A percentile compares a stretch with the other conserved stretches of the same genome.
These are phyloP conservation scores for Kuschelorhynchus macadamiae DNA, from an alignment of 2,888 invertebrate species.

Conservation along the genomic window DNA sequence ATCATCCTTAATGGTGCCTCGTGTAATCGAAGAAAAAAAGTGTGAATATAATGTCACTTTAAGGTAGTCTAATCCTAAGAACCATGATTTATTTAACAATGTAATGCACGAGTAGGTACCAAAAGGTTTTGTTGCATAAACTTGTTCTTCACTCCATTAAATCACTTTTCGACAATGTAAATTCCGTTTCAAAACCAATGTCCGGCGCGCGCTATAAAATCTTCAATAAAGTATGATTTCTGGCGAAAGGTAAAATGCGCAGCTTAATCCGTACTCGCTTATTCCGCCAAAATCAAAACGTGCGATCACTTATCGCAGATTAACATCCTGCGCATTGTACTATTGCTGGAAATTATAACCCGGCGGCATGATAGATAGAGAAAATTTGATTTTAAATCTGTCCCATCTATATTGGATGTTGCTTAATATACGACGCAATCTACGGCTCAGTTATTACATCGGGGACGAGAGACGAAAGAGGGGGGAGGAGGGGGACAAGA, in stretches of 20 bases:
- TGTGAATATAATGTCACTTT: too few species aligned
- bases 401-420: constrained; percentile 69
- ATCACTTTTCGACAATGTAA: too few species aligned
- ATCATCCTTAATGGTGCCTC: too few species aligned
- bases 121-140: too few species aligned
- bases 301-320: constrained; percentile 69
- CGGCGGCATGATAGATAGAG: constrained; percentile 68
- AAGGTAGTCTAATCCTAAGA: too few species aligned
- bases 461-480: constrained; percentile 14
- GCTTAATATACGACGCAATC: constrained; percentile 70
- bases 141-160: too few species aligned
- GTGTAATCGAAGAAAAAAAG: too few species aligned
- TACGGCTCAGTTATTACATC: constrained; percentile 67
- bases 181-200: constrained; percentile 4
- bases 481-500: constrained; percentile 13
- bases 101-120: too few species aligned
- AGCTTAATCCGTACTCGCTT: constrained; percentile 37
- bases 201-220: constrained; percentile 20
- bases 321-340: constrained; percentile 69
- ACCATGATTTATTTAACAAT: too few species aligned
- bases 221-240: constrained; percentile 39
- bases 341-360: constrained; percentile 69
- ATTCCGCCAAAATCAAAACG: constrained; percentile 43
- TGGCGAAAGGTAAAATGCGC: constrained; percentile 28
- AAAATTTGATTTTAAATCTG: constrained; percentile 71